Conservation (phyloP, 2,888 invertebrate genomes). For the Sphaerophoria taeniata region DNA sequence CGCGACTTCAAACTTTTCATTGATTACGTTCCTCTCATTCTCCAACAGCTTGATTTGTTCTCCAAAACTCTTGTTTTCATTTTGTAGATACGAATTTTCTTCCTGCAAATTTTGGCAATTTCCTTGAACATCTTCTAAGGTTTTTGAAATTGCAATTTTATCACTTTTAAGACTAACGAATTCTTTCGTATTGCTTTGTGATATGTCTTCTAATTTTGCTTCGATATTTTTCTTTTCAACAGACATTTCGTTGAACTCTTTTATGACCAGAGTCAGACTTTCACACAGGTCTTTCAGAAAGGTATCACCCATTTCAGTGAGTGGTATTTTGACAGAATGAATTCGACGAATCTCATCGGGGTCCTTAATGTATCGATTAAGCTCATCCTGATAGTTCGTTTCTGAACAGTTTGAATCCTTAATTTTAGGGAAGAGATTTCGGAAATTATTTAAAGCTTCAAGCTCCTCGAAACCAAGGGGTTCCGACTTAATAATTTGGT, state of each 20-base stretch:
- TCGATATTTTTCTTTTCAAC: neutral
- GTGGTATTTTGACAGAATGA: conserved; percentile 3
- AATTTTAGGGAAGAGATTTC: conserved; percentile 24
- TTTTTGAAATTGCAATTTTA: conserved; percentile 57
- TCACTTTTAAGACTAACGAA: conserved; percentile 59
- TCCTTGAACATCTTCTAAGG: conserved; percentile 50
- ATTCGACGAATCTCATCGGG: conserved; percentile 42
- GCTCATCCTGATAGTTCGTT: conserved; percentile 18
- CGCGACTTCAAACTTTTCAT: conserved; percentile 84
- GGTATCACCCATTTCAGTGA: neutral
- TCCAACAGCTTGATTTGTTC: conserved; percentile 81
- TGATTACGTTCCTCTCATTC: conserved; percentile 81
- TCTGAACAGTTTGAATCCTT: conserved; percentile 25
- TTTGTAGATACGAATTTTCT: conserved; percentile 73
- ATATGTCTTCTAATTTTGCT: neutral
- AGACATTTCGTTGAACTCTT: conserved; percentile 30
- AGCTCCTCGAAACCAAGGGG: neutral
- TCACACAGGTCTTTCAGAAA: conserved; percentile 42
- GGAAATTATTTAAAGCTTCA: conserved; percentile 21
- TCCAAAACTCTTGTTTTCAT: conserved; percentile 9
- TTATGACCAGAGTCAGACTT: conserved; percentile 33
- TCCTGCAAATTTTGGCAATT: conserved; percentile 75
- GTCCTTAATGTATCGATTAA: conserved; percentile 36
- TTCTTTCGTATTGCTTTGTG: conserved; percentile 54
- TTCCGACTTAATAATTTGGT: neutral